These are phyloP conservation scores for Sinocyclocheilus rhinocerous DNA, from an alignment of 2,113 vertebrate genomes.

Conservation along the genomic window DNA sequence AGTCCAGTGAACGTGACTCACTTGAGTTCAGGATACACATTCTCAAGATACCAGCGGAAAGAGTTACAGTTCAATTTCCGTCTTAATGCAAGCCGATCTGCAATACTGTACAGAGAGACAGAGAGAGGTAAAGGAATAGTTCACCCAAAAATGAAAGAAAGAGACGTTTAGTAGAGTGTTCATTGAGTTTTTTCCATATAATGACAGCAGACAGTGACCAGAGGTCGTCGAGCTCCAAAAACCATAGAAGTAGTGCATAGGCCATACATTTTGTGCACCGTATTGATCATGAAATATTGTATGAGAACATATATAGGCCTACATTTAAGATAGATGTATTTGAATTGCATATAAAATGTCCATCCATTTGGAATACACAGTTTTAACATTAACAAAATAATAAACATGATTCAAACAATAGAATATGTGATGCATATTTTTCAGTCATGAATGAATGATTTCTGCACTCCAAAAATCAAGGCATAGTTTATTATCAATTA, in stretches of 20 bases:
- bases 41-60: slow-evolving; percentile 98
- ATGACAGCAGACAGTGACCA: neutral
- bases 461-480: no score
- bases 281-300: neutral
- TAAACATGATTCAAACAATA: no score
- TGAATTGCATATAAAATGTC: no score
- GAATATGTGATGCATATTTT: no score
- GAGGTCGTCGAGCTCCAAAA: neutral
- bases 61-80: slow-evolving; percentile 93
- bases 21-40: slow-evolving; percentile 96
- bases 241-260: neutral
- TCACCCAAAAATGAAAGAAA: neutral
- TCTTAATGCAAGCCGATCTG: slow-evolving; percentile 85
- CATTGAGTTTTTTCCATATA: no score
- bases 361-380: no score
- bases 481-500: no score
- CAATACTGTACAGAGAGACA: slow-evolving; percentile 75
- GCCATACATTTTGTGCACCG: neutral
- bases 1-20: slow-evolving; percentile 67
- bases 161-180: neutral
- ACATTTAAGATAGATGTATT: no score
- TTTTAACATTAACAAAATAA: no score
- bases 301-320: neutral
- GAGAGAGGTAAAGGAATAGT: neutral
- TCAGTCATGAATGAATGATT: no score